Conservation (phyloP, 2,797 vertebrate genomes). For the Coregonus sp. region DNA sequence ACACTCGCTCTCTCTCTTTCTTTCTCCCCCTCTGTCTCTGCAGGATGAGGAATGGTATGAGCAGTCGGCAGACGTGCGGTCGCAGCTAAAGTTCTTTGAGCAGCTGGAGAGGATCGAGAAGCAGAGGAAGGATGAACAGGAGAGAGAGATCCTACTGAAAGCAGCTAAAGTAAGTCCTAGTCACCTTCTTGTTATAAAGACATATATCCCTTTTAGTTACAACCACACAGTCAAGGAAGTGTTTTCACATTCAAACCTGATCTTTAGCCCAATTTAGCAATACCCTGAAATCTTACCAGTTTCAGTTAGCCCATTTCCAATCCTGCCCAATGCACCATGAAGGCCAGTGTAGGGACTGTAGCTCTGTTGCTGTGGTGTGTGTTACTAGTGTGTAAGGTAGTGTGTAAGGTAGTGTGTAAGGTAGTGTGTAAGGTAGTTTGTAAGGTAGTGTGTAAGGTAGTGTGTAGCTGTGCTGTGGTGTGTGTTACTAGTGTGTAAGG, state of each 20-base stretch:
- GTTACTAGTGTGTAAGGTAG: not conserved
- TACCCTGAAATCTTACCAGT: not conserved
- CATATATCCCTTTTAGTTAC: too few relatives aligned
- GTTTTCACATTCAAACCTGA: not conserved
- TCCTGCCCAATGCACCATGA: not conserved
- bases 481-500: not conserved
- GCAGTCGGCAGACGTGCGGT: slow-evolving; percentile 83
- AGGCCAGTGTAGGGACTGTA: slow-evolving; percentile 10
- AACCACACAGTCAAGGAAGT: not conserved
- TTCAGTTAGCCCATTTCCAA: not conserved
- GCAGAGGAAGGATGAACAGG: slow-evolving; percentile 88
- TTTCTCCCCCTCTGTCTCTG: slow-evolving; percentile 25
- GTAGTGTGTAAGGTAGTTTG: not conserved
- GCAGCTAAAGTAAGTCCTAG: slow-evolving; percentile 82
- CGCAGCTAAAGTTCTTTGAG: slow-evolving; percentile 88
- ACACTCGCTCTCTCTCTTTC: not conserved
- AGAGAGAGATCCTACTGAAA: slow-evolving; percentile 87
- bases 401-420: too few relatives aligned
- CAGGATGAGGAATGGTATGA: slow-evolving; percentile 85
- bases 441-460: not conserved
- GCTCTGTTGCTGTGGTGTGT: not conserved
- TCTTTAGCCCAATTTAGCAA: not conserved
- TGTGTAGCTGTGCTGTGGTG: not conserved
- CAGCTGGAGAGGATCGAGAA: slow-evolving; percentile 89
- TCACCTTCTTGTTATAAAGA: not conserved